Evolutionary conservation across 2,113 vertebrate species (phyloP).

Genomic region (Phaethornis superciliosus): DNA sequence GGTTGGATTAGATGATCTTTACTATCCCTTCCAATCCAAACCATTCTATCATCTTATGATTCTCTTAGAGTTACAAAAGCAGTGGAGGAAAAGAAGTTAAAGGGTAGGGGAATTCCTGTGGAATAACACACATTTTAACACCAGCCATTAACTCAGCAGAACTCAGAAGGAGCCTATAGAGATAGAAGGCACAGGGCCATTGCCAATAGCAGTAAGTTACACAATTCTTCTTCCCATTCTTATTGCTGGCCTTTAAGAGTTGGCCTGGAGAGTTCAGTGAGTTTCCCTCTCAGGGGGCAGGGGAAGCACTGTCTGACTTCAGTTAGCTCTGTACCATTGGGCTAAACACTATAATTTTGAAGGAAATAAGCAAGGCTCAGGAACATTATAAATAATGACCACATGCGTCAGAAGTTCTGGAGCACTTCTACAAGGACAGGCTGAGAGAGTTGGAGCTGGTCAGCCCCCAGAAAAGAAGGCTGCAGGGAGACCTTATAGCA

Average conservation of each 20-base stretch:
- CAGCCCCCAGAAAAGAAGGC: too few species aligned
- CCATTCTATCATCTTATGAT: too few species aligned
- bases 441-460: too few species aligned
- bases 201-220: constrained; percentile 21
- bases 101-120: constrained; percentile 35
- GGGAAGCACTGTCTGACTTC: background rate
- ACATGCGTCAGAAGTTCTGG: background rate
- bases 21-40: too few species aligned
- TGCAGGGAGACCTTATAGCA: too few species aligned
- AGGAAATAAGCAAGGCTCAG: background rate
- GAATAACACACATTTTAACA: background rate
- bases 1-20: too few species aligned
- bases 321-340: background rate
- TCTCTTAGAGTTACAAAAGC: background rate
- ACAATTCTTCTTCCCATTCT: constrained; percentile 40
- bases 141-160: background rate
- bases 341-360: background rate
- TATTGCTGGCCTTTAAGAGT: constrained; percentile 3
- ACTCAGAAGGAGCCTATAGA: background rate
- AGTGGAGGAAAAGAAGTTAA: background rate
- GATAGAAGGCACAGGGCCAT: background rate
- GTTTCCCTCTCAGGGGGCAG: background rate
- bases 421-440: too few species aligned
- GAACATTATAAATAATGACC: background rate
- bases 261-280: background rate